Evolutionary conservation across 2,888 invertebrate species (phyloP), one percentile per base, ranked within the genome.

Genomic region (Barypeithes pellucidus): DNA sequence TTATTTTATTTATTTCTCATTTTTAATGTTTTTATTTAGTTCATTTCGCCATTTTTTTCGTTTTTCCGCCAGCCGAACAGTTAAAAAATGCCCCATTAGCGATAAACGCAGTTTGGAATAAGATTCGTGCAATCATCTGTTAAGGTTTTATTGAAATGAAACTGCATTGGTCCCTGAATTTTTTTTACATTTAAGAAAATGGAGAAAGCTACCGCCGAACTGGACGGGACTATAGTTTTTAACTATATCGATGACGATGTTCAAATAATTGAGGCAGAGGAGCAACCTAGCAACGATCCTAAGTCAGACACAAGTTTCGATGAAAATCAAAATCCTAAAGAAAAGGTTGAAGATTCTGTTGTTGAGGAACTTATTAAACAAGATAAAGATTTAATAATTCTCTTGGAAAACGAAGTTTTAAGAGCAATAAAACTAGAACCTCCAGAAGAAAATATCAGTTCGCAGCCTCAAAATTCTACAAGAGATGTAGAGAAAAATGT

Each of bases 321-420:
- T 57, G 72, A 72, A 67, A 72, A 72, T 41, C 72, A 72, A 54
- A 72, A 72, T 36, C 41, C 67, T 16, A 70, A 63, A 20, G 14
- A 7, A 20, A 22, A 43, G 4, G 20, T 18, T 18, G 9, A 36
- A 20, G 36, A 3, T 2, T 14, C 2, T n/a, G 36, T 20, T 39
- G 9, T 12, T 11, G 18, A 39, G 2, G 14, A 12, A 14, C 14
- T n/a, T 16, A 33, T 11, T 16, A 43, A 36, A 29, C 47, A 43
- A 24, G n/a, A 12, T 7, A 43, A 43, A 43, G 29, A 61, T 24
- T 43, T 45, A 16, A 16, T 61, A 16, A 20, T 45, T 29, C n/a
- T 45, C 20, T 22, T 47, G 5, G 33, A 60, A 36, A 47, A 60
- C 33, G 14, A 14, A 47, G 39, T 36, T 16, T 33, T 16, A 14